A percentile compares a stretch with the other conserved stretches of the same genome.
Conservation (phyloP, 2,113 vertebrate species). For the Carassius carassius region DNA sequence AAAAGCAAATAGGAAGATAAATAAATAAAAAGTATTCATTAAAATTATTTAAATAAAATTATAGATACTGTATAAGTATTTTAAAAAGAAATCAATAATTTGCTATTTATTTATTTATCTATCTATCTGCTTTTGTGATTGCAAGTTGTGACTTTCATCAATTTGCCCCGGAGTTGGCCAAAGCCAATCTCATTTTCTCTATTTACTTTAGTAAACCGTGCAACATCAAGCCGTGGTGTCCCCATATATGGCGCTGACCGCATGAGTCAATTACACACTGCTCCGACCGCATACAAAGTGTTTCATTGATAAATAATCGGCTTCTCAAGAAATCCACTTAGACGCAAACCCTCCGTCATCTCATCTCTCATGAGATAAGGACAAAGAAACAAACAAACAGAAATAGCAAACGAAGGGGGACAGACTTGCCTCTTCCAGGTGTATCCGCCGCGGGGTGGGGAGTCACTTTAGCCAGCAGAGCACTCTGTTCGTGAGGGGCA, state of each 20-base stretch:
- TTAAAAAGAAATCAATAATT: too few relatives aligned
- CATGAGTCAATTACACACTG: not conserved
- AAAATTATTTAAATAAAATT: too few relatives aligned
- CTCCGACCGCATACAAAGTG: not conserved
- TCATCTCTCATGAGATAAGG: not conserved
- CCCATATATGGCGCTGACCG: not conserved
- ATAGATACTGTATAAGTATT: too few relatives aligned
- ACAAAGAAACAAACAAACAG: constrained; percentile 6
- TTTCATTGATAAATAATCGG: constrained; percentile 14
- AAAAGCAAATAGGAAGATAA: not conserved
- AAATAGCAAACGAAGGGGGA: not conserved
- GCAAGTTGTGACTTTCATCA: too few relatives aligned
- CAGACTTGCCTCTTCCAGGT: constrained; percentile 6
- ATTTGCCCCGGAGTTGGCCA: not conserved
- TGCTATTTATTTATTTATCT: not conserved
- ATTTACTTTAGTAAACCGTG: not conserved
- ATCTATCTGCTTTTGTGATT: not conserved
- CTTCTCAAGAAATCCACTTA: constrained; percentile 34
- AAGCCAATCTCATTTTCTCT: not conserved
- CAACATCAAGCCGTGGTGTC: not conserved
- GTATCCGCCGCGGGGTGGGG: constrained; percentile 23
- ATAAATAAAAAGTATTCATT: too few relatives aligned
- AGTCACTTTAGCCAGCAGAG: not conserved
- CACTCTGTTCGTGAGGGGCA: constrained; percentile 13
- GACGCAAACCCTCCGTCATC: not conserved